Conservation (phyloP, 1,140 invertebrate genomes). For the Piezodorus guildinii region DNA sequence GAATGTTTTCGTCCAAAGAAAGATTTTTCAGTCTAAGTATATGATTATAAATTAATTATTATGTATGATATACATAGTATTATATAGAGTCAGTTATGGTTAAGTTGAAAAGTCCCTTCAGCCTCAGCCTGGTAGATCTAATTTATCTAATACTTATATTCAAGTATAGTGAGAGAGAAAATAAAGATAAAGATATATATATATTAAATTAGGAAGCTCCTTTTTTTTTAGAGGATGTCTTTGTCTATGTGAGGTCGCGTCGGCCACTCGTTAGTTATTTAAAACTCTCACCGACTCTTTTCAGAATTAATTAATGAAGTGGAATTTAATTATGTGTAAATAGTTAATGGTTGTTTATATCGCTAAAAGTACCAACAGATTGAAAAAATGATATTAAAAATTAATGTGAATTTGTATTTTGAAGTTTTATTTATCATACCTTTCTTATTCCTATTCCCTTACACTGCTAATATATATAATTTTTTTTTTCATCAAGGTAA, state of each 20-base stretch:
- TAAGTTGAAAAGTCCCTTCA: slow-evolving; percentile 10
- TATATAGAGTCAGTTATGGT: too few species aligned
- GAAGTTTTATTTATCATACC: slow-evolving; percentile 17
- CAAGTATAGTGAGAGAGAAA: slow-evolving; percentile 7
- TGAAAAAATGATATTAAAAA: slow-evolving; percentile 26
- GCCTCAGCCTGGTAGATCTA: slow-evolving; percentile 1
- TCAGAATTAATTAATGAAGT: slow-evolving; percentile 9
- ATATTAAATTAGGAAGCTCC: slow-evolving; percentile 6
- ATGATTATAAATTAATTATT: slow-evolving; percentile 10
- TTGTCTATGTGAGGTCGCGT: neutral
- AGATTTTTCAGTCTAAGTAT: slow-evolving; percentile 6
- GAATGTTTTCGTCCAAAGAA: slow-evolving; percentile 14
- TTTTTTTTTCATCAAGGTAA: too few species aligned
- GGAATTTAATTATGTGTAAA: slow-evolving; percentile 24
- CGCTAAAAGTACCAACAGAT: slow-evolving; percentile 27
- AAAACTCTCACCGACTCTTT: neutral
- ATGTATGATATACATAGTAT: slow-evolving; percentile 9
- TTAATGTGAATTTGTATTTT: slow-evolving; percentile 25
- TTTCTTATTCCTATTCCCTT: neutral
- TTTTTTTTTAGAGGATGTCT: slow-evolving; percentile 2
- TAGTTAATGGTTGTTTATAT: slow-evolving; percentile 31
- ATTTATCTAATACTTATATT: neutral
- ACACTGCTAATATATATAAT: too few species aligned
- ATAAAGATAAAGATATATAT: slow-evolving; percentile 8
- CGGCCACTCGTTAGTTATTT: neutral